Conservation (phyloP, 1,140 invertebrate genomes). For the Andricus grossulariae region DNA sequence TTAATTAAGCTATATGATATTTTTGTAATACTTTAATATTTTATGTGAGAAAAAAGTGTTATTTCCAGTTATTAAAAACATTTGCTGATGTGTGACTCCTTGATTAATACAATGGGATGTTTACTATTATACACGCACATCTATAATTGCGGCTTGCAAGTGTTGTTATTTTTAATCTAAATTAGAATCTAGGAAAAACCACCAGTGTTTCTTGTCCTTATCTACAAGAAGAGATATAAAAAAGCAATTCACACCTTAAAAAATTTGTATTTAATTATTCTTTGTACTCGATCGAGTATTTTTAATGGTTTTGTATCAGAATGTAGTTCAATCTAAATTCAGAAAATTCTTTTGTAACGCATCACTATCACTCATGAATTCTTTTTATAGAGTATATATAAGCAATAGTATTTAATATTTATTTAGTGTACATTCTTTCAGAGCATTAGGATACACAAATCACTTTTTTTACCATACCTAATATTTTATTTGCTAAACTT, state of each 20-base stretch:
- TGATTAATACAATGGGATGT: slow-evolving; percentile 1
- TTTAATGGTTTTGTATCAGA: background rate
- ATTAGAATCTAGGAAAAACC: slow-evolving; percentile 12
- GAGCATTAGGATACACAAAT: too few species aligned
- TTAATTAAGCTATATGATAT: too few species aligned
- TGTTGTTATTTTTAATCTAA: slow-evolving; percentile 17
- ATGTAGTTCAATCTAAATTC: background rate
- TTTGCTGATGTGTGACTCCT: background rate
- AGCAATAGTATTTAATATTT: too few species aligned
- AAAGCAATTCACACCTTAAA: background rate
- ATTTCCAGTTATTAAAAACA: background rate
- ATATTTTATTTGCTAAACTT: too few species aligned
- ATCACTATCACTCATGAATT: background rate
- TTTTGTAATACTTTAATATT: too few species aligned
- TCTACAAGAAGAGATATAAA: background rate
- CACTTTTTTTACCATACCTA: too few species aligned
- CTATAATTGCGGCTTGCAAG: slow-evolving; percentile 14
- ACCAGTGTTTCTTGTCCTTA: slow-evolving; percentile 8
- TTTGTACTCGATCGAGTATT: background rate
- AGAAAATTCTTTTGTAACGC: background rate
- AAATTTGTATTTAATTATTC: slow-evolving; percentile 12
- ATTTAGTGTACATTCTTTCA: too few species aligned
- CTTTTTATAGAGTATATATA: too few species aligned
- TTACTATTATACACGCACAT: slow-evolving; percentile 3
- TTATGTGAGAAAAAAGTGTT: too few species aligned